phyloP scores from a whole-genome alignment of 2,888 invertebrate species.

The Cyclophora albipunctata region DNA sequence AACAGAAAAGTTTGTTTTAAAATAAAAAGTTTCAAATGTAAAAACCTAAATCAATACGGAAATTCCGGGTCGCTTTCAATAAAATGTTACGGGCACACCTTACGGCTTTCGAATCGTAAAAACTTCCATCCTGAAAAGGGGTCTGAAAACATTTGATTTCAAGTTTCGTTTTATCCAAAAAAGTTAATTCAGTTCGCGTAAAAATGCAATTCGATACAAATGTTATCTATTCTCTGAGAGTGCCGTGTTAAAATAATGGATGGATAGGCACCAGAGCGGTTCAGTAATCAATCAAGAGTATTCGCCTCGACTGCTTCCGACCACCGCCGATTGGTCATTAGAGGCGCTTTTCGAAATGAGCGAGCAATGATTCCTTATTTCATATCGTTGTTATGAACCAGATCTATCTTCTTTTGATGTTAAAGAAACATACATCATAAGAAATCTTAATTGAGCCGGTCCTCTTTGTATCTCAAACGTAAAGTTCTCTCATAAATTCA shows the following conservation, averaged over 20 bases:
- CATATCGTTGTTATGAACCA: background rate
- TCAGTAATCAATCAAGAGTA: conserved; percentile 38
- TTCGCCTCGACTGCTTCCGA: conserved; percentile 16
- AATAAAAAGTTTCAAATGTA: background rate
- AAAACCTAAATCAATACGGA: conserved; percentile 2
- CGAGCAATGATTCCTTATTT: background rate
- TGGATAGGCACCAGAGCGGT: conserved; percentile 25
- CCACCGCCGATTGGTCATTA: conserved; percentile 26
- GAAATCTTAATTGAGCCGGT: no score
- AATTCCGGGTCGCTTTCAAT: conserved; percentile 7
- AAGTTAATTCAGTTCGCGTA: conserved; percentile 15
- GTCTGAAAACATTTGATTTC: conserved; percentile 8
- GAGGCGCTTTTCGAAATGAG: conserved; percentile 1
- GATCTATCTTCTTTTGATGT: background rate
- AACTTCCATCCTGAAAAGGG: conserved; percentile 7
- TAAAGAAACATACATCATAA: no score
- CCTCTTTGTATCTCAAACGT: no score
- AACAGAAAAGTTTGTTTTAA: background rate
- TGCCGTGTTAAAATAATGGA: conserved; percentile 33
- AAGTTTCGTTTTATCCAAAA: conserved; percentile 5
- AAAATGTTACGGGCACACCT: conserved; percentile 5
- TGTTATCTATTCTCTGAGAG: conserved; percentile 28
- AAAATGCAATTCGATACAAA: conserved; percentile 32
- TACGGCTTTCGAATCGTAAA: conserved; percentile 8
- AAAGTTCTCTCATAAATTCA: no score